Base-by-base conservation (phyloP, 2,797 vertebrate species). In the Schizopygopsis malacanthus region DNA sequence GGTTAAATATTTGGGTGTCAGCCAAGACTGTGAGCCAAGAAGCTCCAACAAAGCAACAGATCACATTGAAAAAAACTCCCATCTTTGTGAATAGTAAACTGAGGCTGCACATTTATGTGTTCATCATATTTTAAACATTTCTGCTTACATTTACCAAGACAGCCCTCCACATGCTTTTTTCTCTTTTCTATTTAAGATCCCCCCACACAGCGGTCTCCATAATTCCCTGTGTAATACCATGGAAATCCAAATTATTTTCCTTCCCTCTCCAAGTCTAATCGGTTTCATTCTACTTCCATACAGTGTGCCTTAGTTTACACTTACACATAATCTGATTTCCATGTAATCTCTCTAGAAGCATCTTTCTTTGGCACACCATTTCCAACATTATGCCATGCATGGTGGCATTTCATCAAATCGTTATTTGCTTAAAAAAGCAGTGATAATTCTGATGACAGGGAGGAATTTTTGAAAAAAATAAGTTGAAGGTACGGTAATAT, bases 401-500 rank as follows among this genome's bases (percentile, higher is more conserved):
- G 45, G 63, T 82, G 87, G 79, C 86, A 85, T 90, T 89, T 85
- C 71, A 81, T 92, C 88, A 92, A 79, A 92, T 76, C 79, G 92
- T 92, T 84, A 89, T 63, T 72, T 65, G 22, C 10, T 41, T 45
- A 88, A 85, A 82, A 87, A 90, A 85, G 85, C 90, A 90, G 80
- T 43, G 90, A 18, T 90, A 89, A 92, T 93, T 93, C 28, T 33
- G 28, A 92, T 80, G 86, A 63, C 84, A 88, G 83, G 80, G 45
- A 28, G 83, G 92, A 91, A 90, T 81, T 81, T 81, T 79, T 85
- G 82, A 86, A 89, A 90, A 90, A 81, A 22, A 54, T 47, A 88
- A 90, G 85, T 89, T 87, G 81, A 82, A 86, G 78, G 82, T 90
- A 45, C 10, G 10, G 43, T 45, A 92, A 92, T 92, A 92, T 89